Evolutionary conservation across 2,888 invertebrate genomes (phyloP), one percentile per base, ranked within the genome.

Genomic region (Lycophotia porphyrea): DNA sequence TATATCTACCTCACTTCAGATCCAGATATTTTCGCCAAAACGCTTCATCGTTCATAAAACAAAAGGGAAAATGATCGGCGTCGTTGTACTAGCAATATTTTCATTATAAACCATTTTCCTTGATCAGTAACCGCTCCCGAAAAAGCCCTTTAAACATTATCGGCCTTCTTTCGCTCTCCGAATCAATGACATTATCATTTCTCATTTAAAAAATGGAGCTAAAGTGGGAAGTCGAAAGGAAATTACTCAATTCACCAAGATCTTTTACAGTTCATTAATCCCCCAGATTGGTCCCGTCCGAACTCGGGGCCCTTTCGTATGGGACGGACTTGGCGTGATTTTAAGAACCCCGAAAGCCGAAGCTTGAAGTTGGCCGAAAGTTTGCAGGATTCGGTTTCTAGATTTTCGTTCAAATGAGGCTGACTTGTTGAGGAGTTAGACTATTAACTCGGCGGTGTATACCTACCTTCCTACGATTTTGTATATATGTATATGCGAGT

Each of bases 181-280:
- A 90, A 90, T 89, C 90, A 89, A 91, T 90, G 91, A 90, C 91
- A 92, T 91, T 91, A 91, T 91, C 89, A 92, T 91, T 91, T 90
- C 90, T 89, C 88, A 91, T 91, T 92, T 91, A 89, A 92, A 93
- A 91, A 92, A 90, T 88, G 87, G 90, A 88, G 90, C 88, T 85
- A 73, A 87, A 90, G 88, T 88, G 84, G 84, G 82, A 88, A 86
- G 86, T 87, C 87, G 88, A 88, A 88, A 88, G 91, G 92, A 93
- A 93, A 94, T 93, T 92, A 94, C 93, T 93, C 94, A 93, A 94
- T 93, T 92, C 92, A 89, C 88, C 91, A 91, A 91, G 93, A 93
- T 95, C 94, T 93, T 96, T 96, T 92, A 93, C 96, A 95, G 94
- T 92, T 94, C 96, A 95, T 96, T 95, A 95, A 92, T 91, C 91